A percentile compares a stretch with the other conserved stretches of the same genome.
Evolutionary conservation across 2,113 vertebrate genomes (phyloP).

Genomic region (Dromaius novaehollandiae): DNA sequence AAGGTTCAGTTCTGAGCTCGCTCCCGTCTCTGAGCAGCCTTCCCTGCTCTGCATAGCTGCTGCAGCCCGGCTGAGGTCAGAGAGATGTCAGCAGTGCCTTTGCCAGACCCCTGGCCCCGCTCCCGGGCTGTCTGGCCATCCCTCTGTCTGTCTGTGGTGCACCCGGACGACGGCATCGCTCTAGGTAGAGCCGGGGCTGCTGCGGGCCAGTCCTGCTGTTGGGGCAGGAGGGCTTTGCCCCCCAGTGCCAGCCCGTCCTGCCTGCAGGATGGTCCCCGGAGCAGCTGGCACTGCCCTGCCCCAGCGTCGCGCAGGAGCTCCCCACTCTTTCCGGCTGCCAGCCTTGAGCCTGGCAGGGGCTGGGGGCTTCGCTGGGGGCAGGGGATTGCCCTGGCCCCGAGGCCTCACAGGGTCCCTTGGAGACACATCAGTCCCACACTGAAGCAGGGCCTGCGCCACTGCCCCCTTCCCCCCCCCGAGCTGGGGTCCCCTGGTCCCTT

Average conservation of each 20-base stretch:
- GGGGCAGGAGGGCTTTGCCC: not conserved
- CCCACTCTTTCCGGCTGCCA: not conserved
- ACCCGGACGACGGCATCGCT: not conserved
- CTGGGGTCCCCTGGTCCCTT: not conserved
- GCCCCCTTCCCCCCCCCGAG: rapidly evolving
- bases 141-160: rapidly evolving
- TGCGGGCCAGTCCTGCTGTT: not conserved
- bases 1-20: not conserved
- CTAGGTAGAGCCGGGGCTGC: not conserved
- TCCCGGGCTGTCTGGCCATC: rapidly evolving
- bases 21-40: rapidly evolving
- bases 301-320: not conserved
- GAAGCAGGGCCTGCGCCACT: not conserved
- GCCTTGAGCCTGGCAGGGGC: not conserved
- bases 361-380: not conserved
- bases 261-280: not conserved
- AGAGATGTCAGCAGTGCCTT: not conserved
- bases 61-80: not conserved
- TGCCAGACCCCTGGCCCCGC: rapidly evolving
- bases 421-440: not conserved
- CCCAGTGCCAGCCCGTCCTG: rapidly evolving
- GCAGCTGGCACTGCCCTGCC: not conserved
- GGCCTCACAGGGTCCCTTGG: not conserved
- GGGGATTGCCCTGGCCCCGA: too few species aligned
- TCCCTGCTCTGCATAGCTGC: not conserved